Base-by-base conservation (phyloP, 1,140 invertebrate genomes). In the Aphaenogaster rudis region DNA sequence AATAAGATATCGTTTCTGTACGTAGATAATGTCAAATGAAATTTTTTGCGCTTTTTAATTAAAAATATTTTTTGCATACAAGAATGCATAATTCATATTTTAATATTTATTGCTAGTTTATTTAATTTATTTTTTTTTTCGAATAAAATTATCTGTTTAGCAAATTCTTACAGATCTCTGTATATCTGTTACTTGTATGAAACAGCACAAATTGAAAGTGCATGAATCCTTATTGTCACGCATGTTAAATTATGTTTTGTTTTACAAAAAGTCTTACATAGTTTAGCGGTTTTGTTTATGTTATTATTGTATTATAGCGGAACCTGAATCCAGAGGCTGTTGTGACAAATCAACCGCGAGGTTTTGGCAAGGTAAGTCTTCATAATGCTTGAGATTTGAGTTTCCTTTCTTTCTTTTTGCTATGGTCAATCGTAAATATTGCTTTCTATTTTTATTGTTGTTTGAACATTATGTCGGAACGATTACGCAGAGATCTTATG, bases 231-330 rank as follows among this genome's bases (percentile, higher is more conserved):
- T 79, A 45, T 64, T 36, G 33, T 84, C 15, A 50, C 64, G 64
- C 88, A 81, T 80, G 90, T 87, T 50, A 86, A 57, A 1, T 59
- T 77, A 63, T 59, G 11, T 86, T 78, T 80, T 78, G 45, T 67
- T 69, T 90, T 86, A 84, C 91, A 81, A 48, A 92, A 93, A 88
- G 82, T 87, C 90, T 89, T 91, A 88, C 45, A 91, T 95, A 95
- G 93, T 91, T 93, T 95, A 95, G 94, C 92, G 93, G 92, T 94
- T 95, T 95, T 94, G 93, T 95, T 95, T 95, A 95, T 91, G 94
- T 95, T 94, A 93, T 95, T 94, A 92, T 94, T 92, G 90, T 95
- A 95, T 95, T 95, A 92, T 95, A 95, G 95, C 94, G 92, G 94
- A 91, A 94, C 94, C 93, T 86, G 94, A 95, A 94, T 92, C 92